These are phyloP conservation scores for Maccullochella peelii DNA, from an alignment of 2,113 vertebrate species.

Conservation along the genomic window DNA sequence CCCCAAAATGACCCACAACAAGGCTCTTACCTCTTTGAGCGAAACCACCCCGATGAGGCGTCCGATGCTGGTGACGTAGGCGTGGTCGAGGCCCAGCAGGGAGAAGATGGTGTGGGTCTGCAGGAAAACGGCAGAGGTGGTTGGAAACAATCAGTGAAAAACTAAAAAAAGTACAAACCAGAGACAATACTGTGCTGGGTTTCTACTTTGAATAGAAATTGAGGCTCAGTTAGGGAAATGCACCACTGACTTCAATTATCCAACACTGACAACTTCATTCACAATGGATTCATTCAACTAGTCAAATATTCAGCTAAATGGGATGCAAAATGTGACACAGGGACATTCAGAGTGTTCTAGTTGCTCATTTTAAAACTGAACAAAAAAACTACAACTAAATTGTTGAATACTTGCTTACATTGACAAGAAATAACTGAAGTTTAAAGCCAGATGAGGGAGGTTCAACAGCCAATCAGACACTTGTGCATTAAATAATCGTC, in stretches of 20 bases:
- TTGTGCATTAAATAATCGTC: not conserved
- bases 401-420: not conserved
- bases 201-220: conserved; percentile 22
- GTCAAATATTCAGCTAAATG: conserved; percentile 33
- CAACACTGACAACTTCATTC: conserved; percentile 34
- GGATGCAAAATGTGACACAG: conserved; percentile 13
- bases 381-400: not conserved
- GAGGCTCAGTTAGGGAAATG: conserved; percentile 19
- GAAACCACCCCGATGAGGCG: conserved; percentile 96
- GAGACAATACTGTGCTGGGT: not conserved
- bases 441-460: not conserved
- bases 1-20: no score
- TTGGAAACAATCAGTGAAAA: not conserved
- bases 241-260: conserved; percentile 46
- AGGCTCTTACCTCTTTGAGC: conserved; percentile 91
- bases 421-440: not conserved
- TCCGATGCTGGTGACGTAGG: conserved; percentile 97
- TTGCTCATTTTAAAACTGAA: not conserved
- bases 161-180: not conserved
- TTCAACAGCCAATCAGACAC: not conserved
- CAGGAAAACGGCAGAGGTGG: not conserved
- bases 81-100: conserved; percentile 94
- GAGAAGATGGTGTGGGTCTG: conserved; percentile 99
- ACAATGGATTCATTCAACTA: conserved; percentile 27
- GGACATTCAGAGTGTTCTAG: not conserved